These are phyloP conservation scores for Trogon melanurus DNA, from an alignment of 2,113 vertebrate genomes.

Conservation along the genomic window DNA sequence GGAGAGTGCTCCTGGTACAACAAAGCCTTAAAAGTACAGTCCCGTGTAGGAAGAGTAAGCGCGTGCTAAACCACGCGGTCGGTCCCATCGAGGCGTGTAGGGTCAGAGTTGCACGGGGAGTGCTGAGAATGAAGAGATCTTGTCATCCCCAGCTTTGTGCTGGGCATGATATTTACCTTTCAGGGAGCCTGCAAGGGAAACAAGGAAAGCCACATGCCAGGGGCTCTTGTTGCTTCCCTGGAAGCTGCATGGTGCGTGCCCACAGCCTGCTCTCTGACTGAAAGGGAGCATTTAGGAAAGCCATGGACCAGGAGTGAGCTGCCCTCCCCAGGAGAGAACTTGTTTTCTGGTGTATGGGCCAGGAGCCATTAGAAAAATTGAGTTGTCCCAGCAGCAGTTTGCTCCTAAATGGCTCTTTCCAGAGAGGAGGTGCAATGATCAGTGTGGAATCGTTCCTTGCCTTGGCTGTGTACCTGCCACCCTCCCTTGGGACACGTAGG, in stretches of 20 bases:
- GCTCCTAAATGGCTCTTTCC: not conserved
- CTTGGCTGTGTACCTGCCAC: not conserved
- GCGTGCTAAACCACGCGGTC: rapidly evolving
- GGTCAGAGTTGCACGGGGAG: not conserved
- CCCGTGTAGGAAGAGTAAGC: rapidly evolving
- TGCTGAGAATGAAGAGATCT: not conserved
- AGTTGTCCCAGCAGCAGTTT: not conserved
- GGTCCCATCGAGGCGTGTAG: rapidly evolving
- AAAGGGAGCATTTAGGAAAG: not conserved
- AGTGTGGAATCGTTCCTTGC: not conserved
- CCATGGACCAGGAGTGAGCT: not conserved
- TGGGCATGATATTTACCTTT: not conserved
- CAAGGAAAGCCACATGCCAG: rapidly evolving
- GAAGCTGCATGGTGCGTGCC: not conserved
- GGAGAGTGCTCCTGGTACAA: not conserved
- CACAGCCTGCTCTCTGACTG: not conserved
- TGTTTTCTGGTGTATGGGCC: not conserved
- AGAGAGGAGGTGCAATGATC: not conserved
- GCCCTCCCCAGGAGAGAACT: rapidly evolving
- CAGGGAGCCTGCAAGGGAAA: not conserved
- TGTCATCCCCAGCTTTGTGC: not conserved
- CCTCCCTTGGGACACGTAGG: rapidly evolving
- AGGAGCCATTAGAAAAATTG: not conserved
- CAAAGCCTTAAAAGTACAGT: not conserved
- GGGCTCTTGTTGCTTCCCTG: not conserved